Base-by-base conservation (phyloP, 2,797 vertebrate genomes). In the Ispidina lecontei region DNA sequence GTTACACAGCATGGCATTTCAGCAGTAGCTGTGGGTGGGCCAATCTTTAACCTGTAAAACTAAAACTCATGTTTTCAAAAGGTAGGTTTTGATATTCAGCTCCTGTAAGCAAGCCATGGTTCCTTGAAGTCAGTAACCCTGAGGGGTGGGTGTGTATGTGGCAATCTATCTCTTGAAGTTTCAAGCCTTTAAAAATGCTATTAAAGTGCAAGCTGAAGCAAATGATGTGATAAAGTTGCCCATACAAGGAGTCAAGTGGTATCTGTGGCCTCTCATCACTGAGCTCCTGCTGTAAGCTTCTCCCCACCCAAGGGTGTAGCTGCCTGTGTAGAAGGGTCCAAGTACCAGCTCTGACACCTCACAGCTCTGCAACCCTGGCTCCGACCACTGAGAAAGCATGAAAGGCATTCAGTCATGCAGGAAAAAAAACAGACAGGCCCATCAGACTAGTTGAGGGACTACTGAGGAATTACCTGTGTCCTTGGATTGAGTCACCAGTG, bases 381-480 rank as follows among this genome's bases (percentile, higher is more conserved):
- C 31, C 31, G 60, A 52, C 31, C 65, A 68, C 47, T 21, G 29
- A 51, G 54, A 51, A 75, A 51, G 18, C 43, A 31, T 8, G 15
- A 49, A 71, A 62, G 13, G 9, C 29, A 51, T 14, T 28, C 21
- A 26, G 35, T 31, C 33, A 19, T 25, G 22, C 46, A 33, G 17
- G 23, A 31, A 7, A 49, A 9, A 55, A 49, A 43, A 9, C 46
- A 60, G 52, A 25, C 52, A 67, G 47, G 28, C 41, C 64, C 2
- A 2, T 35, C 31, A 15, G 64, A 39, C 54, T 39, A 44, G 21
- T 14, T 39, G 18, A 16, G 44, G 35, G 59, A 41, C 52, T 75
- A 37, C 69, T 41, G 35, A 33, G 52, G 52, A 70, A 55, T 28
- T n/a, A n/a, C 41, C 41, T 0, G 0, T 8, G 1, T 31, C 5